Conservation (phyloP, 1,140 invertebrate genomes). For the Rhizoglyphus robini region DNA sequence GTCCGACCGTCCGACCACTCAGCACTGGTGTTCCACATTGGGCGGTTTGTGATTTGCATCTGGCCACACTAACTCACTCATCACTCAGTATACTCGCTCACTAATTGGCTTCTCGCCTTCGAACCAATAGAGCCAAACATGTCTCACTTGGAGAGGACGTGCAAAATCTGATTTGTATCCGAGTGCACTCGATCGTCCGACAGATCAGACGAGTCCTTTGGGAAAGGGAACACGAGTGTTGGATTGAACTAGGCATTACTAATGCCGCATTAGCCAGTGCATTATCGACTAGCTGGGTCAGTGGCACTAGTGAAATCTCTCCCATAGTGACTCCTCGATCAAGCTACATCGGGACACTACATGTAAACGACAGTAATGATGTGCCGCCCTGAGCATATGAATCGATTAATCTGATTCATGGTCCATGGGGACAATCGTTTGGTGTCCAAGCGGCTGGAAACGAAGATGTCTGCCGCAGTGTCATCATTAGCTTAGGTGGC, state of each 20-base stretch:
- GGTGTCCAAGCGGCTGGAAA: constrained; percentile 6
- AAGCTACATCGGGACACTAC: no score
- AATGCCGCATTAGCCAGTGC: not conserved
- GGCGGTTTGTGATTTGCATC: no score
- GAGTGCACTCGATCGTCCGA: no score
- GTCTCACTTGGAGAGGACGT: not conserved
- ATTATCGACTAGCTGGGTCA: no score
- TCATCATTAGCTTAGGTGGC: not conserved
- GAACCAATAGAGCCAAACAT: not conserved
- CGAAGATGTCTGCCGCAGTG: not conserved
- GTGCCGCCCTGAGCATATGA: not conserved
- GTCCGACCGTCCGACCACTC: not conserved
- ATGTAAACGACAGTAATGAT: constrained; percentile 3
- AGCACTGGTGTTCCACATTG: not conserved
- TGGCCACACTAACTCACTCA: not conserved
- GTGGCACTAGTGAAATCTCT: no score
- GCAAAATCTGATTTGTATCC: no score
- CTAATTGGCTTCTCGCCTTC: not conserved
- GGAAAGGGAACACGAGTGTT: not conserved
- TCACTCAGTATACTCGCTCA: not conserved
- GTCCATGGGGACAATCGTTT: constrained; percentile 3
- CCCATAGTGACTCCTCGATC: no score
- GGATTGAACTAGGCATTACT: not conserved
- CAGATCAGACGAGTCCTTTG: no score
- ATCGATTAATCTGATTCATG: no score